Conservation (phyloP, 2,113 vertebrate genomes). For the Solenodon paradoxus region DNA sequence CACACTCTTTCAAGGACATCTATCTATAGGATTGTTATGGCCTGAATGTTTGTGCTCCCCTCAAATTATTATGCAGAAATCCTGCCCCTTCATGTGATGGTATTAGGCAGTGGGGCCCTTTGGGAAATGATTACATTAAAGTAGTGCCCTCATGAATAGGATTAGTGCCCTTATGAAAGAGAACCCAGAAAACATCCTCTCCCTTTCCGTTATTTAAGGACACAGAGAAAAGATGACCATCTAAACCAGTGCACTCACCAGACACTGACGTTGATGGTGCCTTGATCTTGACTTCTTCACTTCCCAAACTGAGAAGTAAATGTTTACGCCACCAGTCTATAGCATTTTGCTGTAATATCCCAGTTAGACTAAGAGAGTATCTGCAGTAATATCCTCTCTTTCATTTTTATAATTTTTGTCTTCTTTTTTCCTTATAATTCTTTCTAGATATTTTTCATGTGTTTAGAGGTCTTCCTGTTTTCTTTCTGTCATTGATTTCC, state of each 20-base stretch:
- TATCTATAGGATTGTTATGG: too few relatives aligned
- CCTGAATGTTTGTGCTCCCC: not conserved
- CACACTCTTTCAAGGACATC: not conserved
- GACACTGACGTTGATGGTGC: not conserved
- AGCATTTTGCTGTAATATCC: not conserved
- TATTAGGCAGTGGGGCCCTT: not conserved
- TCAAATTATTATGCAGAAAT: not conserved
- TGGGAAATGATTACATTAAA: not conserved
- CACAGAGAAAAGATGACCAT: too few relatives aligned
- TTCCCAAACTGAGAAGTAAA: not conserved
- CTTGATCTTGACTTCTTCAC: not conserved
- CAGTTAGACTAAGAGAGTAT: not conserved
- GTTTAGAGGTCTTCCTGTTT: not conserved
- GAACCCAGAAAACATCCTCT: not conserved
- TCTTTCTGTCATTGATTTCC: too few relatives aligned
- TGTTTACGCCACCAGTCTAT: not conserved
- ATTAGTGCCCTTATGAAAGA: too few relatives aligned
- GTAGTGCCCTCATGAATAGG: too few relatives aligned
- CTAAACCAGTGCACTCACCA: not conserved
- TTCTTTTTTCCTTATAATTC: not conserved
- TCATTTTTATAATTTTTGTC: not conserved
- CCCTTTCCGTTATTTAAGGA: not conserved
- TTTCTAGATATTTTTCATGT: not conserved
- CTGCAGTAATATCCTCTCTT: not conserved
- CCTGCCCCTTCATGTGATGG: not conserved